Evolutionary conservation across 2,888 invertebrate species (phyloP), one percentile per base, ranked within the genome.

Genomic region (Drosophila pegasa): DNA sequence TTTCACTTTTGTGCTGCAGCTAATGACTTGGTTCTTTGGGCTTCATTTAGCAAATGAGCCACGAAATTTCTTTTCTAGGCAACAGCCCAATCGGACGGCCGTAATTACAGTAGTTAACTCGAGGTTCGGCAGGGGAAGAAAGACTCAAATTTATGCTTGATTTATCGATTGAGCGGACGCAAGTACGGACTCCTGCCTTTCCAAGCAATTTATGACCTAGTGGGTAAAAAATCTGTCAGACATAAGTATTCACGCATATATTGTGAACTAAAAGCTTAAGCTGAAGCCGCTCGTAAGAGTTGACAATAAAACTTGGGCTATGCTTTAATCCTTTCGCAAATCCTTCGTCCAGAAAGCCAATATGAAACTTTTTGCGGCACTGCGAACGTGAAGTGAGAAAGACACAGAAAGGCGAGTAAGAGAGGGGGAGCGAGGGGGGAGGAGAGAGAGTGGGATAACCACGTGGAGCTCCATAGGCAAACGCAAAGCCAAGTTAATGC

Each of bases 161-260:
- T 58, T 80, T 75, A 85, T 80, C 64, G 80, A 79, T 85, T 75
- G 38, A 4, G 14, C 25, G 2, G 3, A 16, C 31, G 22, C 31
- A 41, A n/a, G n/a, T 25, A 25, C 9, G 16, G 1, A 29, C n/a
- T 16, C 18, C 37, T 14, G 20, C 14, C 20, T 56, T 27, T 5
- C 14, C n/a, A 35, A 43, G 35, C 20, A 29, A 18, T 38, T 31
- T 58, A 31, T 62, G 37, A 37, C 10, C 14, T 20, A 14, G 8
- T 31, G 29, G 38, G 10, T 2, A 27, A 48, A 20, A 61, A 41
- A 8, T 40, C 38, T 62, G 31, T 62, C 27, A 31, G n/a, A 20
- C 22, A 25, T 29, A 45, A 18, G 29, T 37, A 38, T 45, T 31
- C 29, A 18, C 45, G 38, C 61, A 61, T 61, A 47, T 16, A 62